A percentile compares a stretch with the other conserved stretches of the same genome.
phyloP scores from a whole-genome alignment of 2,797 vertebrate genomes.

The Acanthopagrus latus region DNA sequence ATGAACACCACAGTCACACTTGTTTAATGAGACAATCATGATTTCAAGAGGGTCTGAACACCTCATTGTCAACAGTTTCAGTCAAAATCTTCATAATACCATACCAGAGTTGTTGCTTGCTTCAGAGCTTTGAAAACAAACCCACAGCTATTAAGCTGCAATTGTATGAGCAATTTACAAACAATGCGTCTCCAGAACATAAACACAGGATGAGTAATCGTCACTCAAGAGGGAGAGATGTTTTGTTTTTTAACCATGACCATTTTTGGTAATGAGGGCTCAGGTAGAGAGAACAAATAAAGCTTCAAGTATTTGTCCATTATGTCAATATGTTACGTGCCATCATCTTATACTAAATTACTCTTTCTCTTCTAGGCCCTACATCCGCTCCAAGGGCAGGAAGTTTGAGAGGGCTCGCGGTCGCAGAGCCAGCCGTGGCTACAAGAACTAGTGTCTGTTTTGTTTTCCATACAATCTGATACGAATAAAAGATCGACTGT shows the following conservation, averaged over 20 bases:
- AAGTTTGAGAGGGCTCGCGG: constrained; percentile 91
- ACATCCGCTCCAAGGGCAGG: constrained; percentile 89
- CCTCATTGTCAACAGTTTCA: not conserved
- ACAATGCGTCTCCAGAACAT: not conserved
- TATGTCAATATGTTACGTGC: not conserved
- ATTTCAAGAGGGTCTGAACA: not conserved
- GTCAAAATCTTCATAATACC: not conserved
- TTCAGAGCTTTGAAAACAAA: not conserved
- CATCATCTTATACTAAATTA: not conserved
- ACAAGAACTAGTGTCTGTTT: constrained; percentile 87
- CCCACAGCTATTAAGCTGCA: too few species aligned
- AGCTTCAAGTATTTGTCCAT: not conserved
- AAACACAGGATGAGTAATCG: not conserved
- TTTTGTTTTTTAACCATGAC: not conserved
- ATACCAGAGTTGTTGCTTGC: too few species aligned
- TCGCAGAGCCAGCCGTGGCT: constrained; percentile 88
- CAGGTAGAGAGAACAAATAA: not conserved
- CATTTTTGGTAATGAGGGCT: not conserved
- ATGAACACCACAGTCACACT: not conserved
- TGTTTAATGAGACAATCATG: not conserved
- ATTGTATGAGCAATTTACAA: not conserved
- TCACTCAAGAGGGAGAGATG: not conserved
- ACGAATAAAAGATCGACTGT: constrained; percentile 84
- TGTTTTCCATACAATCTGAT: constrained; percentile 77
- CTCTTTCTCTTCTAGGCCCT: constrained; percentile 80